Evolutionary conservation across 1,140 invertebrate genomes (phyloP).

Genomic region (Drosophila ercepeae): DNA sequence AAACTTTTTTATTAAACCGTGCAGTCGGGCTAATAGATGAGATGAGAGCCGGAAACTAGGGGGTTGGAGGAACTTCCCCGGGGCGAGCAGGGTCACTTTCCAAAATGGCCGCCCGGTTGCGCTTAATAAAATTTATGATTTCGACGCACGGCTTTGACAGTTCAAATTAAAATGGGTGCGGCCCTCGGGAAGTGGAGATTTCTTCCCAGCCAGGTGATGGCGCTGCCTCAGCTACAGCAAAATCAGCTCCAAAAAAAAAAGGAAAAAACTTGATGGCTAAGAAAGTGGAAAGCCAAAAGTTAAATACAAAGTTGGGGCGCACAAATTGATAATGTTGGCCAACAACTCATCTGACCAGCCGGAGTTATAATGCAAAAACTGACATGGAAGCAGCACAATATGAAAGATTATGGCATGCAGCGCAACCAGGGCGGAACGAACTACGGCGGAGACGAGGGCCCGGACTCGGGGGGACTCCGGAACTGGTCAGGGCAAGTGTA

Average conservation of each 20-base stretch:
- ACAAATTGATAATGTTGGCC: constrained; percentile 77
- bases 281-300: constrained; percentile 73
- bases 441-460: background rate
- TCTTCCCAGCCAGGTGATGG: constrained; percentile 11
- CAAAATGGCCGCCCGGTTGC: constrained; percentile 76
- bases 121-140: constrained; percentile 83
- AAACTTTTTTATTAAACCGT: constrained; percentile 82
- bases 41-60: constrained; percentile 12
- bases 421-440: constrained; percentile 65
- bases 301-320: constrained; percentile 79
- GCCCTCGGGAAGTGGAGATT: constrained; percentile 29
- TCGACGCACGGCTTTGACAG: constrained; percentile 78
- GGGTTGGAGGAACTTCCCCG: background rate
- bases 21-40: constrained; percentile 69
- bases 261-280: constrained; percentile 31
- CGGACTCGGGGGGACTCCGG: constrained; percentile 1
- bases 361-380: constrained; percentile 65
- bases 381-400: constrained; percentile 58
- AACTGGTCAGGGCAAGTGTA: constrained; percentile 24
- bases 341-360: constrained; percentile 21
- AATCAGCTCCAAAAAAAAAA: background rate
- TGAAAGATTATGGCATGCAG: constrained; percentile 78
- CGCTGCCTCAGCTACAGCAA: background rate
- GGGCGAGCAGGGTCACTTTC: constrained; percentile 57
- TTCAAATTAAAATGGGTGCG: constrained; percentile 79